Evolutionary conservation across 1,140 invertebrate genomes (phyloP), one percentile per base, ranked within the genome.

Genomic region (Hylaeus volcanicus): DNA sequence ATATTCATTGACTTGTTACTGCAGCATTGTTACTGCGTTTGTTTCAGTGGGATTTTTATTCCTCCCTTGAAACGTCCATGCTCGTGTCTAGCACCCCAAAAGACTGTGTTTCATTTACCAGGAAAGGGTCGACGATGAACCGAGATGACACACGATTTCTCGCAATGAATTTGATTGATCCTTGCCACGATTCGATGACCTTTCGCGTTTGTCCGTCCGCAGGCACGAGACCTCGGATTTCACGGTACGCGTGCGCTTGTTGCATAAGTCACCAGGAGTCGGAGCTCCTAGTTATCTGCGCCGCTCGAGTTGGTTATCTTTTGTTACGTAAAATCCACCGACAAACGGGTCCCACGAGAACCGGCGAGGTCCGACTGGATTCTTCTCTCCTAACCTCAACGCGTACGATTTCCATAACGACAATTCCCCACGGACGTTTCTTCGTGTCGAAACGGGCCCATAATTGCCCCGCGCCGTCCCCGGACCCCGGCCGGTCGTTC

Each of bases 241-340:
- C 45, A 56, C 39, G 26, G 15, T 37, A 6, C 37, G 3, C 15
- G 4, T 9, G 12, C 14, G 12, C 5, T 12, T 26, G 48, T 79
- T 79, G 71, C 71, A 79, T 79, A 79, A 79, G 77, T 14, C 60
- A 26, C 48, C 73, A 69, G 73, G 51, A 58, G 43, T 74, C 81
- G 69, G 68, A 76, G 69, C 60, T 77, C 12, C 63, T 41, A 69
- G 85, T 86, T 86, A 83, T 83, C 81, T 86, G 55, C 61, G 51
- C 45, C 63, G 26, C 53, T 45, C 58, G 39, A 63, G 72, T 48
- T 56, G 56, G 65, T 86, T 87, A 81, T 87, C 85, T 78, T 55
- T 63, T 56, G 74, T 87, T 87, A 86, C 75, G 82, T 84, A 87
- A 87, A 87, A 51, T 77, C 41, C 74, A 58, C 73, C 39, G 63